Evolutionary conservation across 2,797 vertebrate genomes (phyloP).

Genomic region (Gila robusta): DNA sequence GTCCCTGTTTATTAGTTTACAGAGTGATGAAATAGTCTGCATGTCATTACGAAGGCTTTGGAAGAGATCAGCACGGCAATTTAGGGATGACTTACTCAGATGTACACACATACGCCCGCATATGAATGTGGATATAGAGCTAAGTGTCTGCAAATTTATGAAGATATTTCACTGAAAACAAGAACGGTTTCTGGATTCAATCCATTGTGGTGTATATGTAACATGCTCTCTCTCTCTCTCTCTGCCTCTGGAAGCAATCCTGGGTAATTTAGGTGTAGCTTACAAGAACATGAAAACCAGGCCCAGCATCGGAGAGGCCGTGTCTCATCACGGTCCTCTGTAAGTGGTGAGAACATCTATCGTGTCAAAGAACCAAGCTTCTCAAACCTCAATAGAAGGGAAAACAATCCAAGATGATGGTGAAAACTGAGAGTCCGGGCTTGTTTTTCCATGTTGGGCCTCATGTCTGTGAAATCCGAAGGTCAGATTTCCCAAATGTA

Average conservation of each 20-base stretch:
- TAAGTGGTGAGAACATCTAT: slow-evolving; percentile 59
- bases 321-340: slow-evolving; percentile 48
- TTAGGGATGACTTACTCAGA: slow-evolving; percentile 53
- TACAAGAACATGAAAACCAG: slow-evolving; percentile 61
- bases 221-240: slow-evolving; percentile 18
- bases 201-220: slow-evolving; percentile 25
- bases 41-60: slow-evolving; percentile 73
- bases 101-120: slow-evolving; percentile 28
- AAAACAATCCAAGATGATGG: slow-evolving; percentile 14
- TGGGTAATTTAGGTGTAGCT: slow-evolving; percentile 63
- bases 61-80: slow-evolving; percentile 68
- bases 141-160: slow-evolving; percentile 19
- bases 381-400: slow-evolving; percentile 43
- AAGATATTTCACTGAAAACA: slow-evolving; percentile 34
- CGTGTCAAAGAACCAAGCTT: slow-evolving; percentile 51
- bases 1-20: slow-evolving; percentile 76
- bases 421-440: slow-evolving; percentile 8
- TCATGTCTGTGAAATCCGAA: slow-evolving; percentile 27
- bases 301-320: slow-evolving; percentile 45
- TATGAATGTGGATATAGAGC: slow-evolving; percentile 11
- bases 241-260: slow-evolving; percentile 64
- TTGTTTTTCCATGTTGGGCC: slow-evolving; percentile 36
- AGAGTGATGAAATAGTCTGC: slow-evolving; percentile 72
- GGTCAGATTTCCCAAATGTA: slow-evolving; percentile 30
- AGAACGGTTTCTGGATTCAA: slow-evolving; percentile 25